These are phyloP conservation scores for Papilio gigon DNA, from an alignment of 2,888 invertebrate genomes.

Conservation along the genomic window DNA sequence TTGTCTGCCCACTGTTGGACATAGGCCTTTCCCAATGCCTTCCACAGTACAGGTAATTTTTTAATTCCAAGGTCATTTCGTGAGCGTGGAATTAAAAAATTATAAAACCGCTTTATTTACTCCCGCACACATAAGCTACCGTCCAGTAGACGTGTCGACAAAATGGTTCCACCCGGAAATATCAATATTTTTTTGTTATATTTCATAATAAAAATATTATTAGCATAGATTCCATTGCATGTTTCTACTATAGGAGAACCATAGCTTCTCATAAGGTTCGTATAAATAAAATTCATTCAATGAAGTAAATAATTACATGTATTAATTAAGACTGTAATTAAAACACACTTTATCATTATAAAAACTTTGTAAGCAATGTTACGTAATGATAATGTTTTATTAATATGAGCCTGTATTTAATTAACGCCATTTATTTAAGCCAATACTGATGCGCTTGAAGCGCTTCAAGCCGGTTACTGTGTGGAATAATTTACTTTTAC, in stretches of 20 bases:
- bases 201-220: no score
- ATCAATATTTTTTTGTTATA: no score
- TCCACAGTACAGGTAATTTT: no score
- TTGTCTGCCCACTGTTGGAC: no score
- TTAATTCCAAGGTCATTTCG: no score
- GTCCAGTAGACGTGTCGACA: no score
- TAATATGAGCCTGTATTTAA: slow-evolving; percentile 31
- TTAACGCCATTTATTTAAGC: slow-evolving; percentile 23
- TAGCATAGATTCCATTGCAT: not conserved
- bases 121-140: no score
- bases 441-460: slow-evolving; percentile 36
- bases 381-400: slow-evolving; percentile 25
- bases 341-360: not conserved
- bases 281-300: not conserved
- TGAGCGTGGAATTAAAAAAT: no score
- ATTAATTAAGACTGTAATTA: not conserved
- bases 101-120: no score
- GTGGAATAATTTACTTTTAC: slow-evolving; percentile 61
- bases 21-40: no score
- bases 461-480: slow-evolving; percentile 38
- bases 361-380: slow-evolving; percentile 37
- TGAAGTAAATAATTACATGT: not conserved
- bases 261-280: not conserved
- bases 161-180: no score
- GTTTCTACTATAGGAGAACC: not conserved